Percentiles rank a stretch among this genome's conserved stretches.
phyloP scores from a whole-genome alignment of 2,888 invertebrate genomes.

The Melanchra persicariae region DNA sequence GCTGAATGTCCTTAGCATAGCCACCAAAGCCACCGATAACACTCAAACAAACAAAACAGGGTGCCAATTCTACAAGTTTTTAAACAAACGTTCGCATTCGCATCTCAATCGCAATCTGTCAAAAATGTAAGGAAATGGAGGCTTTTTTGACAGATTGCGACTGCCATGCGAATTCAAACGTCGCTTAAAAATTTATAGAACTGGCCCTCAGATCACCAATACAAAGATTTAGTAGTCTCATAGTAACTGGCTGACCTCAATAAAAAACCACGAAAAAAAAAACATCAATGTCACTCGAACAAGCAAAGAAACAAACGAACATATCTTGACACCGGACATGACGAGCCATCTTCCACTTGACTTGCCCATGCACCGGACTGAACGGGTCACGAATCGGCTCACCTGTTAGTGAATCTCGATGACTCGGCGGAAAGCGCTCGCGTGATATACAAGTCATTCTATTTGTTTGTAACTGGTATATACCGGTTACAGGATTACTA shows the following conservation, averaged over 20 bases:
- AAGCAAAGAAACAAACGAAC: constrained; percentile 6
- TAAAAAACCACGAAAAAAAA: not conserved
- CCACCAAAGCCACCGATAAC: not conserved
- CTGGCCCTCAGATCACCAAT: too few species aligned
- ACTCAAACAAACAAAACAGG: too few species aligned
- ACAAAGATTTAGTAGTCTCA: not conserved
- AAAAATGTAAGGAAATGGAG: too few species aligned
- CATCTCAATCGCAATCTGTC: too few species aligned
- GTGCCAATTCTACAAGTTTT: too few species aligned
- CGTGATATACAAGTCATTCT: constrained; percentile 73
- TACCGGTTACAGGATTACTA: constrained; percentile 61
- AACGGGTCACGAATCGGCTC: constrained; percentile 71
- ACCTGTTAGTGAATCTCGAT: constrained; percentile 77
- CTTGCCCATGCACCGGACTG: constrained; percentile 56
- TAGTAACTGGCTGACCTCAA: not conserved
- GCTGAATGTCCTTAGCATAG: not conserved
- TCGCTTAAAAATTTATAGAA: too few species aligned
- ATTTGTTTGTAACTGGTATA: constrained; percentile 65
- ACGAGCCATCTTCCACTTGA: constrained; percentile 63
- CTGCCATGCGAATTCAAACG: too few species aligned
- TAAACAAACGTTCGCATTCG: too few species aligned
- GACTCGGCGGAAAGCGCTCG: constrained; percentile 76
- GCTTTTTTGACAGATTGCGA: too few species aligned
- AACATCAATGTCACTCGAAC: not conserved
- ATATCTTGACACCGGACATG: constrained; percentile 49